These are phyloP conservation scores for Paramormyrops hopkinsi DNA, from an alignment of 2,797 vertebrate genomes.

Conservation along the genomic window DNA sequence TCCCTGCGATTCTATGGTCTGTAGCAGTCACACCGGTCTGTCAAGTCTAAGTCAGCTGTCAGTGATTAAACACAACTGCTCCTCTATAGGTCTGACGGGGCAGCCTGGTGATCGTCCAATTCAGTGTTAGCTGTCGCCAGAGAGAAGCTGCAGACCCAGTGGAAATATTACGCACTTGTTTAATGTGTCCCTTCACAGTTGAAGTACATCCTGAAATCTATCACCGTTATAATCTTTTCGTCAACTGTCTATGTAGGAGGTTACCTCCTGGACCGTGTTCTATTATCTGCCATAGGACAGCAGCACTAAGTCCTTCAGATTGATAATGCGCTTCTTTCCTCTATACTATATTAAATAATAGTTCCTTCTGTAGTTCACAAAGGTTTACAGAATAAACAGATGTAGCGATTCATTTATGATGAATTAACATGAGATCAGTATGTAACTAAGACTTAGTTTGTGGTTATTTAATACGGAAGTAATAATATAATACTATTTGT, in stretches of 20 bases:
- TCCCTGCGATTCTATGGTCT: background rate
- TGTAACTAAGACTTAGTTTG: background rate
- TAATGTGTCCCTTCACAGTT: background rate
- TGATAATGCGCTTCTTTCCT: background rate
- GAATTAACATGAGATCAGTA: background rate
- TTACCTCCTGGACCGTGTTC: background rate
- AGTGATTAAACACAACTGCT: background rate
- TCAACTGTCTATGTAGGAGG: background rate
- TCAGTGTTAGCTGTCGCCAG: background rate
- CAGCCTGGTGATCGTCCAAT: background rate
- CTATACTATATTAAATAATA: background rate
- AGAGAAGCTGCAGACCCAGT: background rate
- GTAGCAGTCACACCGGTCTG: background rate
- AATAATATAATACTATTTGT: background rate
- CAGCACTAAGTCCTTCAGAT: background rate
- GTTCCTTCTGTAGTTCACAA: background rate
- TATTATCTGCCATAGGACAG: background rate
- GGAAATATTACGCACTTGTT: background rate
- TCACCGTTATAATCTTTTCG: background rate
- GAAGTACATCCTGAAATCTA: background rate
- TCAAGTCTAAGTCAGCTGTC: background rate
- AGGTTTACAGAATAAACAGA: background rate
- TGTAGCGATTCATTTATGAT: background rate
- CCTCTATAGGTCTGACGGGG: background rate
- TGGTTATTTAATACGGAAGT: background rate